Conservation (phyloP, 2,113 vertebrate genomes). For the Numenius arquata region DNA sequence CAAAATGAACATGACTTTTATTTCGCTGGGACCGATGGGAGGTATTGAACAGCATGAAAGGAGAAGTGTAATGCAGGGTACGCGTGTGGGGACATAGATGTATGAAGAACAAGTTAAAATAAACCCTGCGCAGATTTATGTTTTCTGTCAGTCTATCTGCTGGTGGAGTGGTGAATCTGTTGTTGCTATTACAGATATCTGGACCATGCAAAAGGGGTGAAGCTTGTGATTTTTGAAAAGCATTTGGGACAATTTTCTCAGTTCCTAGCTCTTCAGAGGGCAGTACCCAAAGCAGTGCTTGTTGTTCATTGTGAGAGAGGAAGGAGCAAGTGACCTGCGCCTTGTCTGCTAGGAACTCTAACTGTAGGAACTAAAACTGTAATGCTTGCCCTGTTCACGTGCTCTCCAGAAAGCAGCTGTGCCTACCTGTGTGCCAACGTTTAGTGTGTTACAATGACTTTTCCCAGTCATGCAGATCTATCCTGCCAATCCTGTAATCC, state of each 20-base stretch:
- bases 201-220: not conserved
- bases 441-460: not conserved
- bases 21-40: not conserved
- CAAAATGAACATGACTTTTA: not conserved
- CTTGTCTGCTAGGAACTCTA: not conserved
- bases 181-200: not conserved
- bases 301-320: rapidly evolving
- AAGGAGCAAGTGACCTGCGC: not conserved
- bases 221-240: not conserved
- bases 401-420: not conserved
- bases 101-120: not conserved
- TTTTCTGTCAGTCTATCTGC: not conserved
- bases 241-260: not conserved
- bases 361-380: no score
- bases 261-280: not conserved
- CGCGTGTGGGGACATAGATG: not conserved
- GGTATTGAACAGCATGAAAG: not conserved
- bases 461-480: rapidly evolving
- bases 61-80: not conserved
- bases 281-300: not conserved
- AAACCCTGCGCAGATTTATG: not conserved
- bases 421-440: rapidly evolving
- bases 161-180: not conserved
- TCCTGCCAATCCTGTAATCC: not conserved
- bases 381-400: rapidly evolving